A percentile compares a stretch with the other conserved stretches of the same genome.
phyloP scores from a whole-genome alignment of 2,888 invertebrate genomes.

The Choristoneura rosaceana region DNA sequence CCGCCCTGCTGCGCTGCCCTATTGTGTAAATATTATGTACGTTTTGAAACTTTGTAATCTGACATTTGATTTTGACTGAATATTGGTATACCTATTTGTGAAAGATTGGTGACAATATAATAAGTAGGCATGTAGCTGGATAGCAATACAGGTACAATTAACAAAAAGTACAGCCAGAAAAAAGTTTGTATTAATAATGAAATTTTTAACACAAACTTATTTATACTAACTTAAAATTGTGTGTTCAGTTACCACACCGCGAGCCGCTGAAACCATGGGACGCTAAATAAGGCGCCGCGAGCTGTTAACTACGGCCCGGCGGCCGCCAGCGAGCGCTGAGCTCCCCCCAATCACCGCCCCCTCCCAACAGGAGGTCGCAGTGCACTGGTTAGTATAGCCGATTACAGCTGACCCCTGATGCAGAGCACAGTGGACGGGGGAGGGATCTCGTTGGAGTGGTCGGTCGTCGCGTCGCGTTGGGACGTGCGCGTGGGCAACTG shows the following conservation, averaged over 20 bases:
- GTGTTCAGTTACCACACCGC: constrained; percentile 16
- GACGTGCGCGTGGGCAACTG: constrained; percentile 42
- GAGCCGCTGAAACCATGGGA: constrained; percentile 33
- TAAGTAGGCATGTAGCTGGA: too few relatives aligned
- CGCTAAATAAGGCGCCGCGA: constrained; percentile 43
- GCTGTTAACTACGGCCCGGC: constrained; percentile 35
- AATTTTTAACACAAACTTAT: too few relatives aligned
- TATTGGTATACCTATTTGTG: too few relatives aligned
- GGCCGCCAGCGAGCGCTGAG: constrained; percentile 6
- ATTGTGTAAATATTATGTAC: too few relatives aligned
- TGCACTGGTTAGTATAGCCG: neutral
- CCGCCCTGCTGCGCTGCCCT: too few relatives aligned
- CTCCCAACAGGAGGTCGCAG: neutral
- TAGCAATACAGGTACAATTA: too few relatives aligned
- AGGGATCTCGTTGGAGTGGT: constrained; percentile 36
- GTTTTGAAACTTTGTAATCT: too few relatives aligned
- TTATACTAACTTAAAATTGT: neutral
- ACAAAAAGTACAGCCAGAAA: too few relatives aligned
- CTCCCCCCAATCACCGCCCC: neutral
- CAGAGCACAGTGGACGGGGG: neutral
- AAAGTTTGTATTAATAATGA: too few relatives aligned
- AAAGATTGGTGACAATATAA: too few relatives aligned
- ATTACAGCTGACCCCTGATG: constrained; percentile 14
- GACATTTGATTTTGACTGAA: too few relatives aligned
- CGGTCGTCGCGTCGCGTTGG: constrained; percentile 41